These are phyloP conservation scores for Ricordea florida DNA, from an alignment of 92 coral and sea anemone genomes.

Conservation along the genomic window DNA sequence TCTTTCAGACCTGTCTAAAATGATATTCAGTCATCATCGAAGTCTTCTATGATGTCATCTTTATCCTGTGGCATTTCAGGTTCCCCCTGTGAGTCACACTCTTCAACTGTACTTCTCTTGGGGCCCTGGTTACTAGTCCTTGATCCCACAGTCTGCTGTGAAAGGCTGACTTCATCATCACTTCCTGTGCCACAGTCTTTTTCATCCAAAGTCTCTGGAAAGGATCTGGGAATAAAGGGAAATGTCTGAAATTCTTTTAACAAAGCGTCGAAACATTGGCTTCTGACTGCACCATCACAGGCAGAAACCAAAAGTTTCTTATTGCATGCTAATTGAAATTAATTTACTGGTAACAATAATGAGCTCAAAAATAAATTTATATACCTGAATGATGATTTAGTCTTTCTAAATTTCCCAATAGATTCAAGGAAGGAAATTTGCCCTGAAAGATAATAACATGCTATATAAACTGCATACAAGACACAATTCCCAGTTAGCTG, in stretches of 20 bases:
- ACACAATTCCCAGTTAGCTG: too few relatives aligned
- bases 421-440: constrained; percentile 86
- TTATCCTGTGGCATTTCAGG: constrained; percentile 1
- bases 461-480: too few relatives aligned
- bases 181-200: constrained; percentile 67
- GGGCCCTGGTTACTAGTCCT: background rate
- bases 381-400: constrained; percentile 71
- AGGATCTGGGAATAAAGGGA: constrained; percentile 27
- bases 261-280: background rate
- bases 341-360: too few relatives aligned
- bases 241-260: background rate
- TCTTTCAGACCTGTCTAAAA: too few relatives aligned
- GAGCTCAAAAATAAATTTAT: too few relatives aligned
- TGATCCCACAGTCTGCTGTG: constrained; percentile 56
- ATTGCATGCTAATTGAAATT: too few relatives aligned
- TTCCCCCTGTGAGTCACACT: constrained; percentile 27
- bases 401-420: constrained; percentile 56
- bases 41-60: constrained; percentile 71
- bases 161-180: constrained; percentile 33
- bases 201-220: constrained; percentile 73
- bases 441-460: constrained; percentile 68
- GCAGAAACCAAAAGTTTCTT: too few relatives aligned
- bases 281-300: background rate
- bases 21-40: constrained; percentile 71
- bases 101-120: constrained; percentile 24